phyloP scores from a whole-genome alignment of 1,140 invertebrate genomes.

The Anastrepha obliqua region DNA sequence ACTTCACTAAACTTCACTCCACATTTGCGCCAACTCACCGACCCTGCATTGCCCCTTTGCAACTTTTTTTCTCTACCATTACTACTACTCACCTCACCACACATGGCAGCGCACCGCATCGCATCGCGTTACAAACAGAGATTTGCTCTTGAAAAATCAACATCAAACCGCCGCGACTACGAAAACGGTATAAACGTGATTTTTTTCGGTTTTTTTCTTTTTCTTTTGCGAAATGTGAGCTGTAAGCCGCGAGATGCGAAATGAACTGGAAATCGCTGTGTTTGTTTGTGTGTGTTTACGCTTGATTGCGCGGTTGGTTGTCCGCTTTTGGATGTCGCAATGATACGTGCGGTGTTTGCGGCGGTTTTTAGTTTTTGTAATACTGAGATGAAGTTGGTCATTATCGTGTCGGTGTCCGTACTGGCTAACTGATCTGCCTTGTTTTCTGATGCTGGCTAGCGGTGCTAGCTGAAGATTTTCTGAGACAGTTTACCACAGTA shows the following conservation, averaged over 20 bases:
- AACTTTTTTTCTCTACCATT: neutral
- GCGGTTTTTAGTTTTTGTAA: neutral
- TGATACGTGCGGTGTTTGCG: neutral
- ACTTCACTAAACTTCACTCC: constrained; percentile 14
- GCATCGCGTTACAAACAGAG: constrained; percentile 5
- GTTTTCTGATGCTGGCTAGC: neutral
- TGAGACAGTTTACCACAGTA: neutral
- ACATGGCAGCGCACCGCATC: neutral
- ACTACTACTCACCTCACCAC: neutral
- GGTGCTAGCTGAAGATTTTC: neutral
- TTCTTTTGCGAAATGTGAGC: constrained; percentile 18
- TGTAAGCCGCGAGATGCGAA: constrained; percentile 8
- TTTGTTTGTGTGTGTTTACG: constrained; percentile 1
- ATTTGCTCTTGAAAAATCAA: constrained; percentile 51
- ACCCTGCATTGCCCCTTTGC: neutral
- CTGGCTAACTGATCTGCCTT: neutral
- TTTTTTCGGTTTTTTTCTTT: neutral
- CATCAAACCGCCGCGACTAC: constrained; percentile 18
- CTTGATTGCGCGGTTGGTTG: constrained; percentile 30
- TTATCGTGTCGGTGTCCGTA: neutral
- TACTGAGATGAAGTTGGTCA: constrained; percentile 6
- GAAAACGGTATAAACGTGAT: constrained; percentile 51
- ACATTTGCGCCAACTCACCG: constrained; percentile 41
- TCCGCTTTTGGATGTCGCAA: constrained; percentile 33
- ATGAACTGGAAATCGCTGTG: constrained; percentile 21